A percentile compares a stretch with the other conserved stretches of the same genome.
These are phyloP conservation scores for Rhopilema esculentum DNA, from an alignment of 30 jellyfish, hydroid and myxozoan genomes.

Conservation along the genomic window DNA sequence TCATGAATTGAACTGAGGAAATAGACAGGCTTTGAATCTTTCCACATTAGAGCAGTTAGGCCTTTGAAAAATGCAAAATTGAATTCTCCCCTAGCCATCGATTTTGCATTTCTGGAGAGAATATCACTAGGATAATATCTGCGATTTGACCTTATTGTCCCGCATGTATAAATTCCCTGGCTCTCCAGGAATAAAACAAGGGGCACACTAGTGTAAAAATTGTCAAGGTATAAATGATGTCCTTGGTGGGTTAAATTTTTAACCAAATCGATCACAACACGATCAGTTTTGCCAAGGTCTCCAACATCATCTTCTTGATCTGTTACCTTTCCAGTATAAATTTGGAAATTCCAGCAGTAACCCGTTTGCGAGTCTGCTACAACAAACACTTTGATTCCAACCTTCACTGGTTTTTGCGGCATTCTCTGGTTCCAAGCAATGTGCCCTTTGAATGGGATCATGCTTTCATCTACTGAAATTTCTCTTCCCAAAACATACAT, in stretches of 20 bases:
- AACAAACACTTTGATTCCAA: conserved; percentile 31
- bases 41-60: conserved; percentile 54
- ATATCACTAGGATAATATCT: conserved; percentile 36
- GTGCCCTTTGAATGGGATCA: background rate
- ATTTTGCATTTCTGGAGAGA: conserved; percentile 30
- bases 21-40: conserved; percentile 65
- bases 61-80: conserved; percentile 31
- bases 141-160: conserved; percentile 59
- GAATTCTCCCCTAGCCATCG: conserved; percentile 17
- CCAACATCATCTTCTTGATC: conserved; percentile 48
- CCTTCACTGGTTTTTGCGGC: conserved; percentile 64
- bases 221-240: conserved; percentile 69
- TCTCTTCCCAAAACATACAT: background rate
- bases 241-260: conserved; percentile 28
- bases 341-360: conserved; percentile 31
- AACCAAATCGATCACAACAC: conserved; percentile 45
- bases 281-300: conserved; percentile 39
- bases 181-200: conserved; percentile 43
- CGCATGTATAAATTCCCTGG: conserved; percentile 48
- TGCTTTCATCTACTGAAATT: background rate
- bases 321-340: conserved; percentile 2
- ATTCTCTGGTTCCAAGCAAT: background rate
- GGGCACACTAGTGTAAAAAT: conserved; percentile 63
- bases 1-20: conserved; percentile 66
- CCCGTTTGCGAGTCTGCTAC: conserved; percentile 30